These are phyloP conservation scores for Athene noctua DNA, from an alignment of 2,113 vertebrate species.

Conservation along the genomic window DNA sequence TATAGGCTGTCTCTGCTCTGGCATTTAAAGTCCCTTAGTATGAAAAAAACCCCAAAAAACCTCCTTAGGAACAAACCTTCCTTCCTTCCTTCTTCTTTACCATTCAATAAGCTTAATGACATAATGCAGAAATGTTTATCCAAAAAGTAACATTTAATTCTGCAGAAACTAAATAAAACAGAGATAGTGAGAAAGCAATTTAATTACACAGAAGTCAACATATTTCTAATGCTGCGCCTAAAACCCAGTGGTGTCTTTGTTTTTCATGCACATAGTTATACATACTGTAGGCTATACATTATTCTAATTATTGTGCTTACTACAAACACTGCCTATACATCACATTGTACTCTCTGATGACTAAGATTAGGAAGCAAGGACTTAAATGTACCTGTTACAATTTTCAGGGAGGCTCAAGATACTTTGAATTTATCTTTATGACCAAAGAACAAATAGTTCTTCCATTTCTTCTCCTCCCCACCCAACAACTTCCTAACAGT, in stretches of 20 bases:
- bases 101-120: not conserved
- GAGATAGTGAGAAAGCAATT: not conserved
- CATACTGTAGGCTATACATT: not conserved
- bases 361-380: not conserved
- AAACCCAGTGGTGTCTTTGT: not conserved
- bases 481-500: not conserved
- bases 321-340: not conserved
- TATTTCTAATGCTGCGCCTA: not conserved
- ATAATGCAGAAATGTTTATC: not conserved
- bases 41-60: not conserved
- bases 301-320: slow-evolving; percentile 6
- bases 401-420: not conserved
- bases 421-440: not conserved
- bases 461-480: not conserved
- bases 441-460: not conserved
- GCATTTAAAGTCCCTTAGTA: slow-evolving; percentile 17
- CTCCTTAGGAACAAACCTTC: not conserved
- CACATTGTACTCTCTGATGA: not conserved
- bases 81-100: not conserved
- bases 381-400: not conserved
- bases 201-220: not conserved
- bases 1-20: not conserved
- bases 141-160: not conserved
- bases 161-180: not conserved
- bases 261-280: not conserved